Percentiles rank a stretch among this genome's conserved stretches.
These are phyloP conservation scores for Magallana ariakensis DNA, from an alignment of 1,140 invertebrate genomes.

Conservation along the genomic window DNA sequence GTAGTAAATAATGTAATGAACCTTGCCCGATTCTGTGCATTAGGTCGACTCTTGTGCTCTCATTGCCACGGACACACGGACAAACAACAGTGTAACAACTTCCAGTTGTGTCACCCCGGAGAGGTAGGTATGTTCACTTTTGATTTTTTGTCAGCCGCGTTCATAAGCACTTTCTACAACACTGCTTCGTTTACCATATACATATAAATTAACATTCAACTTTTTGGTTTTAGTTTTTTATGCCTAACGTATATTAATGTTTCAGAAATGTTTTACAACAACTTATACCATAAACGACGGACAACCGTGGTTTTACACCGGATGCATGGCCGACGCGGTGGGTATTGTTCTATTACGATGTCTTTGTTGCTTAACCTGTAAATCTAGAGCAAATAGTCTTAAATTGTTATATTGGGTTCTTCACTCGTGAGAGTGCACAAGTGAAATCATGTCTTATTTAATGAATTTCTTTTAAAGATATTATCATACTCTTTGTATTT, in stretches of 20 bases:
- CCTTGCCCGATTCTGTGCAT: not conserved
- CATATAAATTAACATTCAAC: too few species aligned
- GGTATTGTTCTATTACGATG: not conserved
- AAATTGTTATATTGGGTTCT: too few species aligned
- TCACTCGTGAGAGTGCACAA: too few species aligned
- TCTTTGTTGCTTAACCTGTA: too few species aligned
- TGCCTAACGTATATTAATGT: not conserved
- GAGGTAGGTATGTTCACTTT: slow-evolving; percentile 16
- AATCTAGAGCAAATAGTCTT: too few species aligned
- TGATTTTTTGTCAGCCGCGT: not conserved
- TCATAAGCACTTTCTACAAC: too few species aligned
- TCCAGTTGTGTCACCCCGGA: not conserved
- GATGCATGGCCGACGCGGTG: not conserved
- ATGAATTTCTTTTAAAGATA: too few species aligned
- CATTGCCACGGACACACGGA: not conserved
- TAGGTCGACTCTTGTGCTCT: not conserved
- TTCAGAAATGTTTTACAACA: not conserved
- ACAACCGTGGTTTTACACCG: not conserved
- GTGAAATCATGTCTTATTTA: too few species aligned
- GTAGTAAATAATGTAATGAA: too few species aligned
- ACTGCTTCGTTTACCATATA: too few species aligned
- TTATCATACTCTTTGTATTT: not conserved
- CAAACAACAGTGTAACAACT: slow-evolving; percentile 17
- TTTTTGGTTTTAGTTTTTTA: too few species aligned
- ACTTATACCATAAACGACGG: not conserved